Evolutionary conservation across 2,888 invertebrate genomes (phyloP).

Genomic region (Vannuccia rotundouncinata): DNA sequence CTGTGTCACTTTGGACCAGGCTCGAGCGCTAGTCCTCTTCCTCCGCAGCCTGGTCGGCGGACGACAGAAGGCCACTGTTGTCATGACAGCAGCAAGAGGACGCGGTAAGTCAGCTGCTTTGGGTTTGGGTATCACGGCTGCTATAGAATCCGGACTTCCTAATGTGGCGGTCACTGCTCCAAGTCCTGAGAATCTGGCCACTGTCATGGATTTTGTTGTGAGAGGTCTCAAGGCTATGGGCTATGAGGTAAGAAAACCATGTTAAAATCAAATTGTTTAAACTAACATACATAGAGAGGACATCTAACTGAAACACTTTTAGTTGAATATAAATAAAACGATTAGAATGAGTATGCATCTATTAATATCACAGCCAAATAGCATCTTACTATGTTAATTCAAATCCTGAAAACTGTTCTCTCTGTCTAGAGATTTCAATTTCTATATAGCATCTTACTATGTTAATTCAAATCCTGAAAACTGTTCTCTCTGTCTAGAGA

Average conservation of each 20-base stretch:
- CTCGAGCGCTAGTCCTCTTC: constrained; percentile 65
- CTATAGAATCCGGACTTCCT: constrained; percentile 62
- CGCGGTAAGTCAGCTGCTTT: constrained; percentile 95
- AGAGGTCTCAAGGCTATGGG: constrained; percentile 88
- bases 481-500: no score
- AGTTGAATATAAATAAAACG: no score
- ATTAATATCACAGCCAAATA: no score
- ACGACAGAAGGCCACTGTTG: constrained; percentile 64
- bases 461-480: no score
- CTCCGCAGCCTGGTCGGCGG: constrained; percentile 12
- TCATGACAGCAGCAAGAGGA: constrained; percentile 88
- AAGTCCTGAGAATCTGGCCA: constrained; percentile 92
- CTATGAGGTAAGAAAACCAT: constrained; percentile 61
- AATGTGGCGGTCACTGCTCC: constrained; percentile 96
- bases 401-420: no score
- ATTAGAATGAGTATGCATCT: no score
- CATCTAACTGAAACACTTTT: no score
- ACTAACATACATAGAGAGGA: no score
- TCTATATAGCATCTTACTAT: no score
- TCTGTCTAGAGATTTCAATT: no score
- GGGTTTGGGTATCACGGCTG: constrained; percentile 73
- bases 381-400: no score
- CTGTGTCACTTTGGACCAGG: constrained; percentile 88
- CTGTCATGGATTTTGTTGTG: constrained; percentile 89
- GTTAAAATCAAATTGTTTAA: constrained; percentile 33